A percentile compares a stretch with the other conserved stretches of the same genome.
These are phyloP conservation scores for Halcyon chelicuti DNA, from an alignment of 2,797 vertebrate genomes.

Conservation along the genomic window DNA sequence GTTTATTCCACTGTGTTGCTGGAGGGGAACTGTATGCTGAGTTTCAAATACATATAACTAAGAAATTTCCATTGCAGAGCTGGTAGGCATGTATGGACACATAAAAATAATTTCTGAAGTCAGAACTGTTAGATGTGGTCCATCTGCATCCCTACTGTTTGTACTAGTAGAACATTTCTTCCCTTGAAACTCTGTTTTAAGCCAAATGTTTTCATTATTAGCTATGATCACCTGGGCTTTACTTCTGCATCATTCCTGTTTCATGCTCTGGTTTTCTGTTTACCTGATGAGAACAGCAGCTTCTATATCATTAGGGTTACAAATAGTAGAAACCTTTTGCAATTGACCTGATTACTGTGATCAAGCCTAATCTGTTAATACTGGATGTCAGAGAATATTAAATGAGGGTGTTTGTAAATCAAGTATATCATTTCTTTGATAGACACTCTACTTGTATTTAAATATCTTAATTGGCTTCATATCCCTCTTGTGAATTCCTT, in stretches of 20 bases:
- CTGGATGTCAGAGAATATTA: neutral
- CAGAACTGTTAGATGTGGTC: neutral
- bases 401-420: neutral
- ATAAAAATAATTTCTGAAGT: neutral
- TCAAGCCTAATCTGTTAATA: neutral
- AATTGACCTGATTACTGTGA: neutral
- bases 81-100: neutral
- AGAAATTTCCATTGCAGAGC: neutral
- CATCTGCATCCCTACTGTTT: neutral
- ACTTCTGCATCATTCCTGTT: neutral
- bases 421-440: neutral
- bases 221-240: neutral
- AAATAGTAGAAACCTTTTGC: neutral
- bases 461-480: neutral
- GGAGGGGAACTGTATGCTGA: neutral
- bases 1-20: neutral
- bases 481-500: neutral
- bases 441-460: neutral
- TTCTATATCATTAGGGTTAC: neutral
- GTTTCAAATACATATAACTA: neutral
- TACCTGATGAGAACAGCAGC: neutral
- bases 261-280: neutral
- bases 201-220: neutral
- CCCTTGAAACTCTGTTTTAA: neutral
- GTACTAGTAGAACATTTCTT: neutral